Evolutionary conservation across 2,888 invertebrate species (phyloP).

Genomic region (Eupsilia transversa): DNA sequence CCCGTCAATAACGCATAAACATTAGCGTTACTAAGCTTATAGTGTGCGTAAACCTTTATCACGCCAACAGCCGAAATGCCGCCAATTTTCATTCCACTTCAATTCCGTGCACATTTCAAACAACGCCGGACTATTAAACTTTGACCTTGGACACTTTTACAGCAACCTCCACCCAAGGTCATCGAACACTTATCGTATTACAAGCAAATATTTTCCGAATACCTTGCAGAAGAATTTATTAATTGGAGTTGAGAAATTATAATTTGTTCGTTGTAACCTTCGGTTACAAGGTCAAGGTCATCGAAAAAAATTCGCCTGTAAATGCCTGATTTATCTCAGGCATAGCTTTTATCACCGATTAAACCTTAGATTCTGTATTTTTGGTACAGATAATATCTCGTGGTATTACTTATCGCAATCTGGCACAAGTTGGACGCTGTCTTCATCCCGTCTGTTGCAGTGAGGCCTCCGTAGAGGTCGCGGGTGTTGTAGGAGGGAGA

Average conservation of each 20-base stretch:
- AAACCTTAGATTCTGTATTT: constrained; percentile 40
- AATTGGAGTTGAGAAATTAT: constrained; percentile 19
- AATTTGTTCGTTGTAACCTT: constrained; percentile 1
- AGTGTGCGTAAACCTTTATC: constrained; percentile 16
- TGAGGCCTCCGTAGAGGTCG: constrained; percentile 82
- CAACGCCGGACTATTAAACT: constrained; percentile 28
- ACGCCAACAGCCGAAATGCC: constrained; percentile 38
- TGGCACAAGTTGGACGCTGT: constrained; percentile 84
- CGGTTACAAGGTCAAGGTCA: constrained; percentile 49
- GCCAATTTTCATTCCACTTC: constrained; percentile 28
- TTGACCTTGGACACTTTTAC: constrained; percentile 39
- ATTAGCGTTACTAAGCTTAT: not conserved
- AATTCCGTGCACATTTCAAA: constrained; percentile 45
- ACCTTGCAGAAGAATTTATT: constrained; percentile 11
- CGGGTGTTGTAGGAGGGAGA: constrained; percentile 85
- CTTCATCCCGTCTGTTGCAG: constrained; percentile 77
- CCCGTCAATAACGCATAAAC: constrained; percentile 1
- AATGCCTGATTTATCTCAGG: constrained; percentile 18
- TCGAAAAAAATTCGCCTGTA: constrained; percentile 1
- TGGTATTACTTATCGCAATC: constrained; percentile 82
- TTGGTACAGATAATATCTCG: constrained; percentile 40
- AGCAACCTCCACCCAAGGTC: constrained; percentile 26
- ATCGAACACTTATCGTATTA: constrained; percentile 14
- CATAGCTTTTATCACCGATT: constrained; percentile 21
- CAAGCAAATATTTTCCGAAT: constrained; percentile 29